Percentiles rank a stretch among this genome's conserved stretches.
Evolutionary conservation across 2,797 vertebrate genomes (phyloP).

Genomic region (Gouania willdenowi): DNA sequence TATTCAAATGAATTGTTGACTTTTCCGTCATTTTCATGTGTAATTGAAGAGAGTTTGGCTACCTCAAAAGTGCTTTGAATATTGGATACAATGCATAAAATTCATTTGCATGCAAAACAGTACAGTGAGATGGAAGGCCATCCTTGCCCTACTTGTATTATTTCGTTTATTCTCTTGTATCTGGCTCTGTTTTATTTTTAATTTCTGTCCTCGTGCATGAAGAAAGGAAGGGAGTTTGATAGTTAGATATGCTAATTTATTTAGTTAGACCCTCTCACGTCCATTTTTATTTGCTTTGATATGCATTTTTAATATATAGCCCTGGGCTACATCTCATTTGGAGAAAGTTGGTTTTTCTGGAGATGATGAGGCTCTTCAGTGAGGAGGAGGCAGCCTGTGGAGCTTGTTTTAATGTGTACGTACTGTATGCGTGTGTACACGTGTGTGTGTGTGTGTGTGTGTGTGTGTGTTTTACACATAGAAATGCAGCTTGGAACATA

Average conservation of each 20-base stretch:
- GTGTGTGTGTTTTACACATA: slow-evolving; percentile 94
- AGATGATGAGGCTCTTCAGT: slow-evolving; percentile 89
- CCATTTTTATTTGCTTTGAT: slow-evolving; percentile 97
- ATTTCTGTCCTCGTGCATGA: slow-evolving; percentile 58
- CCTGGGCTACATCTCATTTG: slow-evolving; percentile 92
- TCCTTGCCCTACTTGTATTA: slow-evolving; percentile 38
- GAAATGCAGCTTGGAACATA: slow-evolving; percentile 82
- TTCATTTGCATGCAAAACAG: slow-evolving; percentile 33
- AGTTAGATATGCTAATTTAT: slow-evolving; percentile 87
- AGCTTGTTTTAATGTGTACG: slow-evolving; percentile 51
- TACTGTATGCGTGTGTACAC: no score
- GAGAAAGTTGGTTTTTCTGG: slow-evolving; percentile 84
- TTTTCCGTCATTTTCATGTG: slow-evolving; percentile 30
- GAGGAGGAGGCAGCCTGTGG: slow-evolving; percentile 79
- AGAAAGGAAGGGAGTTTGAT: slow-evolving; percentile 64
- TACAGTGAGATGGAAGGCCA: slow-evolving; percentile 23
- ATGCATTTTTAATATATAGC: slow-evolving; percentile 98
- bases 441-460: no score
- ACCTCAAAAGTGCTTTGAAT: slow-evolving; percentile 39
- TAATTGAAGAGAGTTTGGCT: slow-evolving; percentile 28
- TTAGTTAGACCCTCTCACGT: slow-evolving; percentile 86
- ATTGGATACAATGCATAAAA: slow-evolving; percentile 35
- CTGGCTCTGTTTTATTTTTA: slow-evolving; percentile 68
- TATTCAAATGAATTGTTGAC: slow-evolving; percentile 40
- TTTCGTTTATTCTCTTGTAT: slow-evolving; percentile 56